Evolutionary conservation across 2,113 vertebrate species (phyloP).

Genomic region (Mesocricetus auratus): DNA sequence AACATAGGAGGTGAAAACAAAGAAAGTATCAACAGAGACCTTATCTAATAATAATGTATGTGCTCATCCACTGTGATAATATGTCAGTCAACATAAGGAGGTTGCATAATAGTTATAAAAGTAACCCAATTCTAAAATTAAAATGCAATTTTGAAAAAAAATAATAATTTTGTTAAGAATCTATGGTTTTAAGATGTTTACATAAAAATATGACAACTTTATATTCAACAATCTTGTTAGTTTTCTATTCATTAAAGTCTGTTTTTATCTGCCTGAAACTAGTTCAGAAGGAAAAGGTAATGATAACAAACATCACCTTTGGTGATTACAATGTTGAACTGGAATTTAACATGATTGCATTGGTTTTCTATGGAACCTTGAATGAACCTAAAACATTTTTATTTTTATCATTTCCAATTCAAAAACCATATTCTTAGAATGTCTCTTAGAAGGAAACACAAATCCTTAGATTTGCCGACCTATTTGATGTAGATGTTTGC

Average conservation of each 20-base stretch:
- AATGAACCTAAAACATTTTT: conserved; percentile 47
- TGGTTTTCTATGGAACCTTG: conserved; percentile 27
- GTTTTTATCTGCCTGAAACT: neutral
- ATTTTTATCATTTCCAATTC: conserved; percentile 49
- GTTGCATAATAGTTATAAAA: neutral
- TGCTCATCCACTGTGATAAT: neutral
- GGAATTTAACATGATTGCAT: neutral
- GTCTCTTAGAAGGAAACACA: conserved; percentile 2
- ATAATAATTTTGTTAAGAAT: neutral
- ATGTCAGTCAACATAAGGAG: neutral
- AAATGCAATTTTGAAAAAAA: conserved; percentile 33
- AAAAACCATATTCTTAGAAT: neutral
- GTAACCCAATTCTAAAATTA: neutral
- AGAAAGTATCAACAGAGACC: neutral
- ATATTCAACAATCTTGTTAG: neutral
- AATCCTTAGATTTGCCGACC: conserved; percentile 27
- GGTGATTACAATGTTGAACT: neutral
- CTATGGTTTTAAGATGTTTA: neutral
- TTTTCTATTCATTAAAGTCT: neutral
- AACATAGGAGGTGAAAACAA: neutral
- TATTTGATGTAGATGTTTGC: conserved; percentile 31
- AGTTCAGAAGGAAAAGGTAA: neutral
- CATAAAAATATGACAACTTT: conserved; percentile 13
- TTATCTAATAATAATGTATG: neutral
- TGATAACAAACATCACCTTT: neutral